Conservation (phyloP, 1,140 invertebrate species). For the Cherax quadricarinatus region DNA sequence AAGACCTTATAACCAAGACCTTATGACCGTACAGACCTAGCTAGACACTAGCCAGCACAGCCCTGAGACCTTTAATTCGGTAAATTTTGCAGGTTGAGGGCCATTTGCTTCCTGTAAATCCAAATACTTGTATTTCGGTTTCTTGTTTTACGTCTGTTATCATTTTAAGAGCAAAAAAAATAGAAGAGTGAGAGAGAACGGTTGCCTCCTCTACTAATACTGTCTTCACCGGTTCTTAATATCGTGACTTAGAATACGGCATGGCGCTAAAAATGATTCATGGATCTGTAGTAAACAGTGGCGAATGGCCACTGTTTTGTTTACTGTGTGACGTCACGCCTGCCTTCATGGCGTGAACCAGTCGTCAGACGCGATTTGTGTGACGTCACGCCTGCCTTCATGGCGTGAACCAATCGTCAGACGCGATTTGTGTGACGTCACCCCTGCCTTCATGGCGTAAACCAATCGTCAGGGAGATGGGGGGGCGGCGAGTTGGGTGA, state of each 20-base stretch:
- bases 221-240: conserved; percentile 41
- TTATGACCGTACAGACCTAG: no score
- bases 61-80: no score
- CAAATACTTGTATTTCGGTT: not conserved
- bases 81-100: no score
- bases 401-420: conserved; percentile 62
- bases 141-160: no score
- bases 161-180: not conserved
- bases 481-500: conserved; percentile 11
- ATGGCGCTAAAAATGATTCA: not conserved
- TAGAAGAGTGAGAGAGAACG: not conserved
- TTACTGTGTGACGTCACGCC: not conserved
- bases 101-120: no score
- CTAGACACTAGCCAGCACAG: no score
- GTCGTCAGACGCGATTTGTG: conserved; percentile 18
- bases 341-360: conserved; percentile 6
- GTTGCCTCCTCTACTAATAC: conserved; percentile 44
- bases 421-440: conserved; percentile 10
- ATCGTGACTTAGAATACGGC: conserved; percentile 55
- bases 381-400: conserved; percentile 57
- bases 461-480: conserved; percentile 9
- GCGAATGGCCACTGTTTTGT: not conserved
- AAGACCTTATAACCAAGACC: no score
- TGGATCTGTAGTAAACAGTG: not conserved
- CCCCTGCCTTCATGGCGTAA: not conserved